phyloP scores from a whole-genome alignment of 2,888 invertebrate species.

The Drosophila prolongata region DNA sequence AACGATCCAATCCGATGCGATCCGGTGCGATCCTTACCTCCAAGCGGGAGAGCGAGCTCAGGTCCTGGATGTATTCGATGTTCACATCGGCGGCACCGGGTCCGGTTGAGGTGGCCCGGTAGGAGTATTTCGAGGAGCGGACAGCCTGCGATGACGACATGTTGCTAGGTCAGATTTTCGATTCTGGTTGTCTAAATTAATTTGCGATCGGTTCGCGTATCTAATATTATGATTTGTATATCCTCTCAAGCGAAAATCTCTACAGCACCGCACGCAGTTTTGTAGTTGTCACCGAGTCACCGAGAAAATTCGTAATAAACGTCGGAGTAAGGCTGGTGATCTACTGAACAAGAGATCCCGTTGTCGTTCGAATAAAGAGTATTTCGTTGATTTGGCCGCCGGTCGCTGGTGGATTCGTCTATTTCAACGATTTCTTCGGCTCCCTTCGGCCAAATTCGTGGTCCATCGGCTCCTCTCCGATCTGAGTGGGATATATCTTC shows the following conservation, averaged over 20 bases:
- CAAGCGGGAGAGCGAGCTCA: slow-evolving; percentile 96
- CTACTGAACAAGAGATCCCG: slow-evolving; percentile 85
- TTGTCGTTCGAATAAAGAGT: slow-evolving; percentile 85
- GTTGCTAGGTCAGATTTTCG: slow-evolving; percentile 82
- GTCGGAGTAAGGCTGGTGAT: slow-evolving; percentile 86
- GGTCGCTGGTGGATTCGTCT: slow-evolving; percentile 76
- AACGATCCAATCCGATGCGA: background rate
- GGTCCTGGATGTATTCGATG: slow-evolving; percentile 97
- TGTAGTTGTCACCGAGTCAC: slow-evolving; percentile 85
- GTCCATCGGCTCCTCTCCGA: slow-evolving; percentile 42
- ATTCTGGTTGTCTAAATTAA: slow-evolving; percentile 37
- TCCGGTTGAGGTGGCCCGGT: slow-evolving; percentile 94
- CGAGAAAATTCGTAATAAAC: slow-evolving; percentile 85
- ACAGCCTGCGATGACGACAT: slow-evolving; percentile 91
- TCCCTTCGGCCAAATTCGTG: slow-evolving; percentile 27
- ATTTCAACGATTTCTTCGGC: slow-evolving; percentile 68
- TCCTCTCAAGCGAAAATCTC: slow-evolving; percentile 70
- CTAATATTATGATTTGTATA: slow-evolving; percentile 17
- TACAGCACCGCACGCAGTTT: slow-evolving; percentile 80
- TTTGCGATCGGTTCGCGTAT: slow-evolving; percentile 60
- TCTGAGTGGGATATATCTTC: slow-evolving; percentile 18
- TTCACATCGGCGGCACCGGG: slow-evolving; percentile 94
- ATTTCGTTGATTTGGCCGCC: slow-evolving; percentile 82
- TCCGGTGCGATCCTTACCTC: slow-evolving; percentile 88
- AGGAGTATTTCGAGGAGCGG: slow-evolving; percentile 96